Evolutionary conservation across 2,888 invertebrate genomes (phyloP).

Genomic region (Stenodema calcarata): DNA sequence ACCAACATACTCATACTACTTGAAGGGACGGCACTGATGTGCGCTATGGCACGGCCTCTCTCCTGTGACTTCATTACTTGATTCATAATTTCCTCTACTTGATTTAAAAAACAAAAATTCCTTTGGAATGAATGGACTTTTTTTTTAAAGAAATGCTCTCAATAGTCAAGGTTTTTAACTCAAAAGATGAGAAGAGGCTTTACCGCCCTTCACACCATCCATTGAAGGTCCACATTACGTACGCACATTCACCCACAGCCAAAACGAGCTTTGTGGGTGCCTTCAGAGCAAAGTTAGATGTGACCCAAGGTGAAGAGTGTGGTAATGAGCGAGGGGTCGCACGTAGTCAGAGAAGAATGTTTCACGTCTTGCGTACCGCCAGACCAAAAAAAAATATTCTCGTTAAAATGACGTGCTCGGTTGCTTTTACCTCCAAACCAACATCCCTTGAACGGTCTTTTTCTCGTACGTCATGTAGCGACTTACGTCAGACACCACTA

Average conservation of each 20-base stretch:
- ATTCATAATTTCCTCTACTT: not conserved
- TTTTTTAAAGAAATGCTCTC: not conserved
- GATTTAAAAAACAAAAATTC: too few species aligned
- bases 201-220: not conserved
- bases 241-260: not conserved
- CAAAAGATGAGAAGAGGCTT: not conserved
- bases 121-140: too few species aligned
- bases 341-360: not conserved
- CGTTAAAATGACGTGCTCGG: not conserved
- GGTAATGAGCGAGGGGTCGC: not conserved
- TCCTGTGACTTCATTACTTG: not conserved
- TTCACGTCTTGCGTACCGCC: not conserved
- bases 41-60: too few species aligned
- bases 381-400: not conserved
- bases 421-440: too few species aligned
- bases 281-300: not conserved
- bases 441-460: not conserved
- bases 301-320: not conserved
- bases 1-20: too few species aligned
- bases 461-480: not conserved
- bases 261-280: not conserved
- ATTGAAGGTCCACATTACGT: not conserved
- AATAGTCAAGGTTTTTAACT: not conserved
- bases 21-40: too few species aligned
- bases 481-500: not conserved